Conservation (phyloP, 2,797 vertebrate species). For the Petrocephalus schoutedeni region DNA sequence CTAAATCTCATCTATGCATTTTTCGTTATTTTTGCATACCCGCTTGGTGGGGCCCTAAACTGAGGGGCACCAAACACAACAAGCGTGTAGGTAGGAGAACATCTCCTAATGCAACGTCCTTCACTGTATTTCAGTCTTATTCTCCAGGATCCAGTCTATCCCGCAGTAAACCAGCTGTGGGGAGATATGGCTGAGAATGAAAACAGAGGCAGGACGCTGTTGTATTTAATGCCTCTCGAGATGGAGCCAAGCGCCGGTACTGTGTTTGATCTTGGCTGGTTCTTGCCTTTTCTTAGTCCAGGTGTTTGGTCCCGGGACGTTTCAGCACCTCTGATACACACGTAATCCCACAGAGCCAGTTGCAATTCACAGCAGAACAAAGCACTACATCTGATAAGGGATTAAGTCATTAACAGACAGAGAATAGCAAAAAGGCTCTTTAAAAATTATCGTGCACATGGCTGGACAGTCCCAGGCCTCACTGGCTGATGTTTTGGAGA, state of each 20-base stretch:
- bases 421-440: not conserved
- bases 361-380: not conserved
- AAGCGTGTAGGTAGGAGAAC: not conserved
- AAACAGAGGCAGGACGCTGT: not conserved
- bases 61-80: not conserved
- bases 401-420: not conserved
- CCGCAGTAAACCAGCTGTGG: not conserved
- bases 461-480: not conserved
- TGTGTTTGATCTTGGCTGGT: slow-evolving; percentile 3
- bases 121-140: not conserved
- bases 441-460: not conserved
- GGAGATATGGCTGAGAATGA: not conserved
- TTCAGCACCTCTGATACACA: not conserved
- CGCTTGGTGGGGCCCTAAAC: not conserved
- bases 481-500: not conserved
- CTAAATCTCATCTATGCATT: not conserved
- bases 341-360: not conserved
- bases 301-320: not conserved
- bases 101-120: not conserved
- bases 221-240: not conserved
- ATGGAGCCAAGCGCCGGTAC: not conserved
- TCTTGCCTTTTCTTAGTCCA: slow-evolving; percentile 5
- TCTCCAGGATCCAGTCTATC: not conserved
- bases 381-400: not conserved
- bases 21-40: not conserved